These are phyloP conservation scores for Pseudomyrmex concolor DNA, from an alignment of 1,140 invertebrate species.

Conservation along the genomic window DNA sequence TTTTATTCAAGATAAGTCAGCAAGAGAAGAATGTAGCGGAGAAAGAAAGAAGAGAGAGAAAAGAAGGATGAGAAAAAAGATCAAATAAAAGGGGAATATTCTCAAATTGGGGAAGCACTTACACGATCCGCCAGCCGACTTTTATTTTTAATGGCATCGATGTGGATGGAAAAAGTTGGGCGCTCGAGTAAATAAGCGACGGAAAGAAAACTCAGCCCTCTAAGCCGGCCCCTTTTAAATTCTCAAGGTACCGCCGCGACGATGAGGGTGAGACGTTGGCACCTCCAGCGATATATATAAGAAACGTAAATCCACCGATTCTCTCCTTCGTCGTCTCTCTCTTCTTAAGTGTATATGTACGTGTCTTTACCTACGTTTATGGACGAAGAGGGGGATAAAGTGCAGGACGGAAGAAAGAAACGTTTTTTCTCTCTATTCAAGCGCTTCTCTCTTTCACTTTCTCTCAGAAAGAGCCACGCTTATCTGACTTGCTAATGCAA, in stretches of 20 bases:
- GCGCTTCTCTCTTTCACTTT: slow-evolving; percentile 50
- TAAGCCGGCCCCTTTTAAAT: slow-evolving; percentile 74
- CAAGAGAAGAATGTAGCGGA: slow-evolving; percentile 2
- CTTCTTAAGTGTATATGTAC: slow-evolving; percentile 54
- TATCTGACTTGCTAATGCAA: slow-evolving; percentile 81
- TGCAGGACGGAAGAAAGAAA: background rate
- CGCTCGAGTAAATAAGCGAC: slow-evolving; percentile 71
- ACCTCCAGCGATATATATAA: slow-evolving; percentile 68
- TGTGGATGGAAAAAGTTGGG: slow-evolving; percentile 69
- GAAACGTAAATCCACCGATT: slow-evolving; percentile 73
- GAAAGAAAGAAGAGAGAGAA: slow-evolving; percentile 15
- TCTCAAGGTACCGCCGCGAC: slow-evolving; percentile 69
- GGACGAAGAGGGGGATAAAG: slow-evolving; percentile 27
- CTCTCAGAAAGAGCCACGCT: slow-evolving; percentile 69
- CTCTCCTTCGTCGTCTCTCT: slow-evolving; percentile 37
- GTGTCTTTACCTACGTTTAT: slow-evolving; percentile 57
- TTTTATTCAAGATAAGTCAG: slow-evolving; percentile 44
- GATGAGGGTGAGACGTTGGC: slow-evolving; percentile 65
- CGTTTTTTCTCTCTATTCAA: slow-evolving; percentile 34
- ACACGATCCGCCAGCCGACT: slow-evolving; percentile 58
- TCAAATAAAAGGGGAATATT: slow-evolving; percentile 56
- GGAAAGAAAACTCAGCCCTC: slow-evolving; percentile 66
- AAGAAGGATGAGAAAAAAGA: slow-evolving; percentile 29
- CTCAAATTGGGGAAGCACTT: slow-evolving; percentile 64
- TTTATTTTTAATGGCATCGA: slow-evolving; percentile 76